Base-by-base conservation (phyloP, 2,113 vertebrate species). In the Phyllostomus discolor region DNA sequence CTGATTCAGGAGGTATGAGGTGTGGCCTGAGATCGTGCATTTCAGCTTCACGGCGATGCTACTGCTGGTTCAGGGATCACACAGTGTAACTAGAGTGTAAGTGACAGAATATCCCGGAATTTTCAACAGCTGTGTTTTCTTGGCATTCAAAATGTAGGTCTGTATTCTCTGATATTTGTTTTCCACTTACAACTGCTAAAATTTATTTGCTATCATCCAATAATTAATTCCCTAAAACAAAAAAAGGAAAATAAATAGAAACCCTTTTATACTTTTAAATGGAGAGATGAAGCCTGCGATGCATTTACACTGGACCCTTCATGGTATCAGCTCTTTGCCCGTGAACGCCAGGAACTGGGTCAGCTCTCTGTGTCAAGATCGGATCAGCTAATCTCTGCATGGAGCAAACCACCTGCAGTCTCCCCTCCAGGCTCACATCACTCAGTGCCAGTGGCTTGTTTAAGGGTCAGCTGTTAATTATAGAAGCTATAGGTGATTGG, bases 91-190 rank as follows among this genome's bases (percentile, higher is more conserved):
- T 28, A 24, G 20, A 14, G 14, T 24, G 83, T 90, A 95, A 43
- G 10, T 15, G 5, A 12, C 24, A 69, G 35, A 9, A 59, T 31
- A 52, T 48, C 15, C 19, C 70, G 5, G 4, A 43, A 10, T 83
- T 95, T 95, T 94, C 50, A 90, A 41, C 66, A 93, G 66, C n/a
- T 95, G 50, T 7, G 43, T 57, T 52, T 95, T 82, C 10, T 88
- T 75, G 54, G 17, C 57, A n/a, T 59, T 89, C 54, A 91, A 35
- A 89, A 50, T 91, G 38, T 48, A 72, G 41, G 57, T 54, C 31
- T 85, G 5, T 14, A 1, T 76, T 72, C 5, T 72, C 31, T 92
- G 38, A 80, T 81, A 82, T n/a, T 86, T 81, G 6, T 70, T 94
- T 94, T 67, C 41, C 2, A 72, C 86, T 43, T 82, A 62, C 2